These are phyloP conservation scores for Nerophis lumbriciformis DNA, from an alignment of 2,113 vertebrate genomes.

Conservation along the genomic window DNA sequence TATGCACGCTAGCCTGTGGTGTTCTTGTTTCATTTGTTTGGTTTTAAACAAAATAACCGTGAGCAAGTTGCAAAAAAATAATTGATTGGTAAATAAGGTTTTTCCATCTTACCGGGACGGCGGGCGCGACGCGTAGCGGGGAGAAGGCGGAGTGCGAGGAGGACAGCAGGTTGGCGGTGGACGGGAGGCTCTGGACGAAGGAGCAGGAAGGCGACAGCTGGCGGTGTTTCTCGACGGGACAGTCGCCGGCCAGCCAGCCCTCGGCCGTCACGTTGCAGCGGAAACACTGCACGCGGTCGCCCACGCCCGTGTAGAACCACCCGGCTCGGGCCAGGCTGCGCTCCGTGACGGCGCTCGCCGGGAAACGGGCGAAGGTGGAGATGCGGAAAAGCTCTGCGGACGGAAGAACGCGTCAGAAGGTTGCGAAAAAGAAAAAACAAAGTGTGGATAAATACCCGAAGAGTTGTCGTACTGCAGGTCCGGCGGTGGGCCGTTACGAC, in stretches of 20 bases:
- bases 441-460: conserved; percentile 55
- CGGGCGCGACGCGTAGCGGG: conserved; percentile 55
- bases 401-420: neutral
- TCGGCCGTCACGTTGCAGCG: conserved; percentile 83
- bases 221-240: conserved; percentile 83
- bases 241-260: conserved; percentile 89
- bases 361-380: conserved; percentile 87
- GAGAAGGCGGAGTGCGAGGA: conserved; percentile 77
- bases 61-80: too few species aligned
- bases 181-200: conserved; percentile 81
- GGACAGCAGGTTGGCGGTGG: conserved; percentile 69
- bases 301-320: conserved; percentile 88
- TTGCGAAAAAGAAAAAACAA: neutral
- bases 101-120: conserved; percentile 56
- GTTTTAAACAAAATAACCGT: too few species aligned
- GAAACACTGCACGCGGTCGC: conserved; percentile 91
- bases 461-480: conserved; percentile 87
- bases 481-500: conserved; percentile 69
- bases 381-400: conserved; percentile 88
- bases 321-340: conserved; percentile 90
- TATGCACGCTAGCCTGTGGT: too few species aligned
- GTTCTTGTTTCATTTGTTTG: too few species aligned
- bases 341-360: conserved; percentile 73
- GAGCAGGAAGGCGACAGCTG: conserved; percentile 82
- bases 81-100: neutral